Evolutionary conservation across 1,140 invertebrate species (phyloP), one percentile per base, ranked within the genome.

Genomic region (Drosophila paulistorum): DNA sequence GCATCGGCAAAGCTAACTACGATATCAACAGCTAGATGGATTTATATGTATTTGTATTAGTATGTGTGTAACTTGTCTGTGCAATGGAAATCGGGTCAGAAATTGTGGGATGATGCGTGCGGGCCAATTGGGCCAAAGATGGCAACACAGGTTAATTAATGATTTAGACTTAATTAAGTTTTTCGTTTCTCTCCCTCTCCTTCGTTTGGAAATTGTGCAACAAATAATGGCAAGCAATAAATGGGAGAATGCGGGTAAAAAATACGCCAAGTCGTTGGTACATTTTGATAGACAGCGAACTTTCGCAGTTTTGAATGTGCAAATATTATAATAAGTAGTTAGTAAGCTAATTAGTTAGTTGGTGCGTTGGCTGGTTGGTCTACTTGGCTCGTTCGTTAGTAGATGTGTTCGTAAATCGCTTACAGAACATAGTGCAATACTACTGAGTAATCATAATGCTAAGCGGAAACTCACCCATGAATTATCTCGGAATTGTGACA

Each of bases 401-500:
- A 14, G 54, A n/a, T 11, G 51, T 57, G 35, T 33, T n/a, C 6
- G 35, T 37, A 37, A 37, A 37, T 9, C 1, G 10, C 10, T 14
- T 17, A 3, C 57, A 77, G 64, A 58, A 55, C 26, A 30, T 30
- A 30, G 30, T 30, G 30, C 30, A 30, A 30, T 7, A 30, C 30
- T 30, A 30, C 35, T 37, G 7, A 37, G 35, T 10, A 37, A 37
- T 37, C 35, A 10, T 30, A 30, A 30, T 6, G 30, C 6, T 30
- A 30, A 30, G 6, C 60, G 59, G 64, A 55, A 74, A 92, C 91
- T 91, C 75, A 92, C 91, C 91, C 91, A 92, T 86, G 91, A 92
- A 92, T 92, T 92, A 91, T 92, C 91, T 71, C 91, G 85, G 72
- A 92, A 92, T 76, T 92, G 91, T 80, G 91, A 90, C 91, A 92